Base-by-base conservation (phyloP, 1,140 invertebrate species). In the Hestina assimilis region DNA sequence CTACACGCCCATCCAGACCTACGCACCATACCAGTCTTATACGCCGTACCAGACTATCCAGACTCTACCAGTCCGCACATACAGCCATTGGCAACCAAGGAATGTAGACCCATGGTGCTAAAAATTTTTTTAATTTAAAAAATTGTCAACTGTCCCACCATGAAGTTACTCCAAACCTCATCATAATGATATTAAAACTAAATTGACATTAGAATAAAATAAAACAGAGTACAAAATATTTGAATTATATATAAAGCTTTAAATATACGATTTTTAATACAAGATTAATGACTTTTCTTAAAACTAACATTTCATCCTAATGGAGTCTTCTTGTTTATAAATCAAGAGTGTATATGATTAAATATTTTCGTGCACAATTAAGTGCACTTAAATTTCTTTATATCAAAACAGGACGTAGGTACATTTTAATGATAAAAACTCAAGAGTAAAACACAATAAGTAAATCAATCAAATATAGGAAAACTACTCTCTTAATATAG, bases 101-200 rank as follows among this genome's bases (percentile, higher is more conserved):
- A 41, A 42, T n/a, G 15, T 19, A 8, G 45, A 65, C 38, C 53
- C 48, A 1, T 65, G 63, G 63, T 65, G 58, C 48, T 65, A 41
- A 57, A 14, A 8, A 17, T 2, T 4, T 31, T n/a, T 29, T 8
- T 1, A 11, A 6, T 0, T 4, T 19, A 14, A 0, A 11, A 38
- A 20, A 8, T 40, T 28, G 28, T 11, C 19, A 46, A 5, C 8
- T 35, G 15, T 45, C 51, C 40, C 42, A 54, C 52, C 31, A 26
- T 17, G 17, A 19, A 17, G 6, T 40, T 38, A 3, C 6, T 11
- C 9, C 4, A 35, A 35, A 35, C 8, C 12, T 15, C 14, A 35
- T 15, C n/a, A 6, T 2, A 35, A 4, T 6, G 15, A 12, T 15
- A n/a, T n/a, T n/a, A n/a, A n/a, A n/a, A n/a, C n/a, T n/a, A n/a